Evolutionary conservation across 2,888 invertebrate species (phyloP), one percentile per base, ranked within the genome.

Genomic region (Sarcophaga carnaria): DNA sequence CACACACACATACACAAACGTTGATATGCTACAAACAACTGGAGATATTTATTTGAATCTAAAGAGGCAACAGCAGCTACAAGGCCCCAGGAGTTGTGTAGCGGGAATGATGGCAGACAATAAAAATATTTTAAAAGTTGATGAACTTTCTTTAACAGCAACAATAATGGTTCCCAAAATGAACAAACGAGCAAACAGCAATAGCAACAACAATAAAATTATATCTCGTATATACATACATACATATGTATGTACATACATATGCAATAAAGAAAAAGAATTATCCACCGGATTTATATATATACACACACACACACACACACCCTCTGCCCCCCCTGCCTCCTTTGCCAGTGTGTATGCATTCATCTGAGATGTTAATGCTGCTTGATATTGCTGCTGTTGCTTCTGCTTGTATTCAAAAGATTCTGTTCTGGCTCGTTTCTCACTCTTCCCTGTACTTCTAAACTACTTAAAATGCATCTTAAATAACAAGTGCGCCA

Each of bases 401-500:
- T 72, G 70, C 47, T 63, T 54, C 45, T 76, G 54, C 11, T 54
- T 62, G 62, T 62, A 20, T 27, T 67, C 14, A 10, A 10, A 27
- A 27, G 62, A n/a, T 22, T 27, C 63, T 63, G 59, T 75, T 59
- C 45, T 72, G 71, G 71, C 47, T 49, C 54, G 25, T 69, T 69
- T 49, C 47, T 71, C 47, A 59, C 27, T 70, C 75, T 75, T 69
- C 37, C 22, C 71, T 83, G 70, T 76, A 71, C 76, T 80, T 83
- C 86, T 83, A 83, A 83, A 86, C 79, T 86, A 86, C 86, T 86
- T 83, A 86, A 37, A 86, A 86, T 86, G 86, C 83, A 86, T 86
- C 86, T 83, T 86, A 86, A 86, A 80, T 86, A 86, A 86, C 86
- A 86, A 86, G 86, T 86, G 86, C 86, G 86, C 83, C 85, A 85